phyloP scores from a whole-genome alignment of 2,888 invertebrate genomes.

The Dasysyrphus tricinctus region DNA sequence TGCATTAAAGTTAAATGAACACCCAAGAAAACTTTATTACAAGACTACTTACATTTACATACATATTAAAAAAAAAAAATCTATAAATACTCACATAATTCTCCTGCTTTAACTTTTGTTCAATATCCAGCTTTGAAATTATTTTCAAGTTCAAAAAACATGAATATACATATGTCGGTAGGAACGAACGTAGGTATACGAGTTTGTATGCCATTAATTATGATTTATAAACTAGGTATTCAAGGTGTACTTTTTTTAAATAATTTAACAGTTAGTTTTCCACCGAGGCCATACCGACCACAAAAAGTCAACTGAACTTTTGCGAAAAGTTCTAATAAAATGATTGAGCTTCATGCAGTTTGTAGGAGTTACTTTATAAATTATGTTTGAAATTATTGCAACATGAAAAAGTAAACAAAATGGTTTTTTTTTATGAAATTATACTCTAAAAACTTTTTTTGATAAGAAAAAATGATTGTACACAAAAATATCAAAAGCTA shows the following conservation, averaged over 20 bases:
- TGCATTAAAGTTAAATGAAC: background rate
- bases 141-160: slow-evolving; percentile 1
- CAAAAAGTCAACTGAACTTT: background rate
- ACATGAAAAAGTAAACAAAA: background rate
- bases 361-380: background rate
- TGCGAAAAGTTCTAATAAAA: background rate
- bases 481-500: slow-evolving; percentile 8
- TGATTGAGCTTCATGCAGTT: background rate
- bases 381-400: background rate
- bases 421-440: background rate
- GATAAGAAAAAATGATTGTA: background rate
- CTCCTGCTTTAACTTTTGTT: background rate
- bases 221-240: background rate
- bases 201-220: background rate
- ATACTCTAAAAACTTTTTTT: background rate
- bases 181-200: too few species aligned
- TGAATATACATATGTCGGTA: too few species aligned
- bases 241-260: background rate
- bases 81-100: background rate
- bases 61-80: background rate
- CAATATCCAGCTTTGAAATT: background rate
- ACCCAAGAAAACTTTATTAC: background rate
- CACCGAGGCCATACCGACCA: too few species aligned
- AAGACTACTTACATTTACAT: background rate
- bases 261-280: background rate